These are phyloP conservation scores for Hesperophylax magnus DNA, from an alignment of 1,140 invertebrate species.

Conservation along the genomic window DNA sequence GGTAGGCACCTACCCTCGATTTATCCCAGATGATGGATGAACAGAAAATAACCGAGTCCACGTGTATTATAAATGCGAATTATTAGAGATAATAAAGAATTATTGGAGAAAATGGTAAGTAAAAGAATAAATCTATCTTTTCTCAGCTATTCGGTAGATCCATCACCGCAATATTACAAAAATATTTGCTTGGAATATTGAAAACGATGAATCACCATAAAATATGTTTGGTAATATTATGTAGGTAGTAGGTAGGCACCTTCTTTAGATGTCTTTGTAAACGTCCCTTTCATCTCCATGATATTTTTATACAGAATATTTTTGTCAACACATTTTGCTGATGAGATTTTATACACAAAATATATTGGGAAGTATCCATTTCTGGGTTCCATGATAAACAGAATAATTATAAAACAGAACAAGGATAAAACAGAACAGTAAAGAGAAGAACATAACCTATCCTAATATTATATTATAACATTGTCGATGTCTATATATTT, in stretches of 20 bases:
- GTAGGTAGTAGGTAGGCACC: neutral
- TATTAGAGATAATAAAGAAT: too few relatives aligned
- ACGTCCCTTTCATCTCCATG: neutral
- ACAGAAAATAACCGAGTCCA: too few relatives aligned
- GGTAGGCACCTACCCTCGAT: too few relatives aligned
- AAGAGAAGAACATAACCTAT: neutral
- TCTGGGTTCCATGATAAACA: too few relatives aligned
- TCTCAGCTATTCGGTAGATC: conserved; percentile 2
- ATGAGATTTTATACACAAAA: neutral
- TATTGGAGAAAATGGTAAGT: too few relatives aligned
- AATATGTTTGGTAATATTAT: neutral
- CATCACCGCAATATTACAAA: conserved; percentile 22
- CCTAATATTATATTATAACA: too few relatives aligned
- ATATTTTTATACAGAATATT: neutral
- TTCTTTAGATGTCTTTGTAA: neutral
- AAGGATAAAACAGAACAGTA: neutral
- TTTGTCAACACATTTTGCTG: neutral
- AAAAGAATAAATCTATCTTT: neutral
- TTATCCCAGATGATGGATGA: too few relatives aligned
- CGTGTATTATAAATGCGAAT: too few relatives aligned
- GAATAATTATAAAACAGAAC: neutral
- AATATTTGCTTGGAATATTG: conserved; percentile 27
- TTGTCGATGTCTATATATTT: too few relatives aligned
- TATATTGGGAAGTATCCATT: neutral
- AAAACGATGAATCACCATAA: conserved; percentile 23